Evolutionary conservation across 2,797 vertebrate species (phyloP).

Genomic region (Ibycter americanus): DNA sequence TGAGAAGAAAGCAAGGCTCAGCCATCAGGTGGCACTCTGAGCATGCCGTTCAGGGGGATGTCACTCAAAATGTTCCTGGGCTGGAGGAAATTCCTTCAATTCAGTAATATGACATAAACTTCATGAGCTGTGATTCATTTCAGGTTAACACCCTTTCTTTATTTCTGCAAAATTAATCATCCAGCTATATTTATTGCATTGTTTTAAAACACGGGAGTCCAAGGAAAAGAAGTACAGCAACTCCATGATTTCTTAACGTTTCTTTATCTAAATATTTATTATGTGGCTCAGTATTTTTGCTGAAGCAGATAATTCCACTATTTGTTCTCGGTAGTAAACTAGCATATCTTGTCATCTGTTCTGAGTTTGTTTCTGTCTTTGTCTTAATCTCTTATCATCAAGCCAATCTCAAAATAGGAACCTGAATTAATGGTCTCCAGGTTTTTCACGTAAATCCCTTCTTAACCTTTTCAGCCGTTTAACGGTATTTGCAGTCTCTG

Average conservation of each 20-base stretch:
- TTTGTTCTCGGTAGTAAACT: neutral
- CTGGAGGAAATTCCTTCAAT: conserved; percentile 52
- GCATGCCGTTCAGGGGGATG: neutral
- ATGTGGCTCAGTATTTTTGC: neutral
- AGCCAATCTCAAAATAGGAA: conserved; percentile 42
- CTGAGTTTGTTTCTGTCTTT: neutral
- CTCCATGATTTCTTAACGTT: neutral
- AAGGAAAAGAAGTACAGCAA: neutral
- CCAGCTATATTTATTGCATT: conserved; percentile 22
- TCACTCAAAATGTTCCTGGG: neutral
- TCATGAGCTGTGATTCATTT: conserved; percentile 23
- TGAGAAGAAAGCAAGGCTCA: neutral
- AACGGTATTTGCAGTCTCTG: neutral
- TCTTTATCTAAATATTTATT: neutral
- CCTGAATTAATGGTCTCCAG: neutral
- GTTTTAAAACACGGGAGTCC: neutral
- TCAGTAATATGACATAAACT: conserved; percentile 16
- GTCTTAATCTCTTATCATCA: conserved; percentile 1
- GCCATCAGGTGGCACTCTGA: conserved; percentile 66
- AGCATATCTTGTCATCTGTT: neutral
- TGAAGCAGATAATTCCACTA: neutral
- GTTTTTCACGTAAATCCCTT: conserved; percentile 7
- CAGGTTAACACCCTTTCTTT: conserved; percentile 52
- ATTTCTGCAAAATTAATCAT: conserved; percentile 50
- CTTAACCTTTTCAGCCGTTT: conserved; percentile 24